Conservation (phyloP, 2,888 invertebrate species). For the Parnassius mnemosyne region DNA sequence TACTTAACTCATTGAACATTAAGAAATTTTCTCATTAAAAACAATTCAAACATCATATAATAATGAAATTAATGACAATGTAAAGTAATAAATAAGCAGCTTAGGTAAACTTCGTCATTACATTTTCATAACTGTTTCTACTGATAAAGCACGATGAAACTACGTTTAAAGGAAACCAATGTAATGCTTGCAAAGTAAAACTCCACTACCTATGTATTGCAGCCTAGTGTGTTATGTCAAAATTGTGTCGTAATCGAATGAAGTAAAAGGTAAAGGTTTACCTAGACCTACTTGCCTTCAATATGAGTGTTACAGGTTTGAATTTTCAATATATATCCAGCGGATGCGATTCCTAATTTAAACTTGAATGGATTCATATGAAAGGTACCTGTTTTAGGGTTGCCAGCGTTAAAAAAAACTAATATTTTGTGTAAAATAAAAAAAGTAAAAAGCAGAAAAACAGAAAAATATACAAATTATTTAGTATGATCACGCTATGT, state of each 20-base stretch:
- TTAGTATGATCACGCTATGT: no score
- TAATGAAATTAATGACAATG: background rate
- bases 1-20: no score
- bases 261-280: slow-evolving; percentile 13
- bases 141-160: slow-evolving; percentile 12
- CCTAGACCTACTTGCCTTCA: slow-evolving; percentile 16
- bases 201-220: background rate
- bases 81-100: background rate
- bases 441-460: no score
- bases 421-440: no score
- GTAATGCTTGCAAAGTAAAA: slow-evolving; percentile 1
- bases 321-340: slow-evolving; percentile 1
- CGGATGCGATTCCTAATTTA: background rate
- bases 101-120: background rate
- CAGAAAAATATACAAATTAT: no score
- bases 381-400: no score
- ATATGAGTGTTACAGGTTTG: slow-evolving; percentile 10
- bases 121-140: slow-evolving; percentile 9
- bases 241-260: slow-evolving; percentile 2
- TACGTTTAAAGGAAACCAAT: background rate
- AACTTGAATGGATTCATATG: no score
- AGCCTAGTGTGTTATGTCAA: background rate
- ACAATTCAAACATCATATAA: no score
- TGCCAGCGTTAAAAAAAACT: no score
- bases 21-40: no score